Evolutionary conservation across 1,140 invertebrate species (phyloP).

Genomic region (Neuroterus valhalla): DNA sequence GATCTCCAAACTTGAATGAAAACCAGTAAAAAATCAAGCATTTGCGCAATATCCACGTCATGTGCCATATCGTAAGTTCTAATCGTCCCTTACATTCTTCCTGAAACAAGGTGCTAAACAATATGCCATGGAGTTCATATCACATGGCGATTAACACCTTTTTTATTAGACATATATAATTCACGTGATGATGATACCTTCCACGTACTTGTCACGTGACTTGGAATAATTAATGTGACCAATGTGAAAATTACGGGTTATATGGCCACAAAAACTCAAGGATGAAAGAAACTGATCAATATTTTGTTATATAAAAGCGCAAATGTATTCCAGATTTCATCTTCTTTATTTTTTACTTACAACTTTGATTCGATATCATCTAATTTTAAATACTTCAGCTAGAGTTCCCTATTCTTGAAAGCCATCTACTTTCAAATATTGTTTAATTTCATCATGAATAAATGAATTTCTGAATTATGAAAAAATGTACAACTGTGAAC

Average conservation of each 20-base stretch:
- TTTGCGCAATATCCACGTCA: neutral
- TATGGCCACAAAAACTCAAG: neutral
- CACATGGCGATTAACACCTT: slow-evolving; percentile 19
- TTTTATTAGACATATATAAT: neutral
- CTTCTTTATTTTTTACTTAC: no score
- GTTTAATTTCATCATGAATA: no score
- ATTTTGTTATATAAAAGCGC: neutral
- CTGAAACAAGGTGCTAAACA: neutral
- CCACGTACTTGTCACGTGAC: neutral
- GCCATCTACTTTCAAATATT: no score
- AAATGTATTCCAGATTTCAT: no score
- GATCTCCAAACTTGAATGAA: no score
- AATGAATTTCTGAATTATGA: no score
- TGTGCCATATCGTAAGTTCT: neutral
- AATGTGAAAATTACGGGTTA: neutral
- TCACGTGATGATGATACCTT: slow-evolving; percentile 1
- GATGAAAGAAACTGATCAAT: neutral
- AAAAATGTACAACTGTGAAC: no score
- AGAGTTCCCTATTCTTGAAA: no score
- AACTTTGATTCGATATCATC: no score
- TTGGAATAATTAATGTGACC: neutral
- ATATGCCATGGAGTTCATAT: slow-evolving; percentile 15
- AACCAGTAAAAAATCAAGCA: no score
- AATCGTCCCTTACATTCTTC: slow-evolving; percentile 6
- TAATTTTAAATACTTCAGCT: no score